Base-by-base conservation (phyloP, 1,140 invertebrate genomes). In the Brachionus sp. region DNA sequence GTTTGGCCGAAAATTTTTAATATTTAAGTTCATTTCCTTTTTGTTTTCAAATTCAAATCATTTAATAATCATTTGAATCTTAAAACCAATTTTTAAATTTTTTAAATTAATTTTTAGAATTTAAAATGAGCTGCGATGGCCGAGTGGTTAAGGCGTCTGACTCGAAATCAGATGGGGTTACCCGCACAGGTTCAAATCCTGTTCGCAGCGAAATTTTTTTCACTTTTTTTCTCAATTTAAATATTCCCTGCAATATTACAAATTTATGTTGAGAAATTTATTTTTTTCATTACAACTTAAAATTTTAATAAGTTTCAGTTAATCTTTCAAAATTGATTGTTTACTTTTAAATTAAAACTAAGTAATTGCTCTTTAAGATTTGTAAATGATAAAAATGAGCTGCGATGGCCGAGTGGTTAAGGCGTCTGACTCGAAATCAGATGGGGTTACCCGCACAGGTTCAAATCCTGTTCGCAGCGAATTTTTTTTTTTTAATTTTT, bases 151-250 rank as follows among this genome's bases (percentile, higher is more conserved):
- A 78, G 77, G 77, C 77, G 77, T 42, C 77, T 42, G 77, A 78
- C 77, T 78, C 39, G 77, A 78, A 78, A 78, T 78, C 77, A 42
- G 77, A 42, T 78, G 77, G 77, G 77, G 33, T 78, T 78, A 42
- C 77, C 77, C 77, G 77, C 77, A 64, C 77, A 78, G 77, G 77
- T 78, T 78, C 77, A 78, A 78, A 78, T 78, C 77, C 77, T 78
- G 77, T 64, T 78, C 77, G 77, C 77, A 78, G 46, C 77, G 77
- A 62, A 62, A 62, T 78, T 78, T 78, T 53, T 66, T 25, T 19
- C 0, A 29, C 6, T 66, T 16, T 57, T 12, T 5, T 2, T 64
- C 46, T 57, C 16, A 57, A 9, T 50, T 50, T 50, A 50, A 50
- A 50, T 50, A n/a, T 50, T 16, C 1, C 5, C 5, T 16, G 6